A percentile compares a stretch with the other conserved stretches of the same genome.
Conservation (phyloP, 92 coral and sea anemone species). For the Siderastrea siderea region DNA sequence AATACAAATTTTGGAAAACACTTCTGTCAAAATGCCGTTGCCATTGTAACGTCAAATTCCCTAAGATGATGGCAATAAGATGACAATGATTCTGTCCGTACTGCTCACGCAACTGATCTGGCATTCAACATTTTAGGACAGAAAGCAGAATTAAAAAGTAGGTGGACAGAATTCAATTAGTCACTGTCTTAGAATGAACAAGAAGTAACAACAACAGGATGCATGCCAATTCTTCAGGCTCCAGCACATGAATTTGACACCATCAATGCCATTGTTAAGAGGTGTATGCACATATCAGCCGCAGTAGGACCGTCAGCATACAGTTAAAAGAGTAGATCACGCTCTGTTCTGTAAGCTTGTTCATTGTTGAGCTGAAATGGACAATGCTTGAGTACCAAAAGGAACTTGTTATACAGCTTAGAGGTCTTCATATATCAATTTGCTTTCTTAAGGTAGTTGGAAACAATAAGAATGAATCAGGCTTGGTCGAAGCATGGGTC, state of each 20-base stretch:
- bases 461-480: slow-evolving; percentile 65
- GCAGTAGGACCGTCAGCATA: slow-evolving; percentile 58
- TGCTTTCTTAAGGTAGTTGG: slow-evolving; percentile 56
- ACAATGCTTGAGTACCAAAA: slow-evolving; percentile 59
- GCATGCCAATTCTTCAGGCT: slow-evolving; percentile 70
- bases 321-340: slow-evolving; percentile 70
- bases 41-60: no score
- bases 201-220: slow-evolving; percentile 66
- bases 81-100: slow-evolving; percentile 16
- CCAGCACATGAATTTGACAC: slow-evolving; percentile 75
- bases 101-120: slow-evolving; percentile 68
- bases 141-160: slow-evolving; percentile 27
- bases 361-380: slow-evolving; percentile 74
- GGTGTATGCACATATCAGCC: slow-evolving; percentile 69
- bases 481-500: slow-evolving; percentile 61
- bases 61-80: background rate
- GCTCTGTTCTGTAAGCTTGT: slow-evolving; percentile 70
- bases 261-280: slow-evolving; percentile 69
- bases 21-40: no score
- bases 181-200: slow-evolving; percentile 33
- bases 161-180: slow-evolving; percentile 75
- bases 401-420: slow-evolving; percentile 64
- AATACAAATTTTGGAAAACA: no score
- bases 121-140: slow-evolving; percentile 63
- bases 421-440: slow-evolving; percentile 76